These are phyloP conservation scores for Odontophorus gujanensis DNA, from an alignment of 2,113 vertebrate species.

Conservation along the genomic window DNA sequence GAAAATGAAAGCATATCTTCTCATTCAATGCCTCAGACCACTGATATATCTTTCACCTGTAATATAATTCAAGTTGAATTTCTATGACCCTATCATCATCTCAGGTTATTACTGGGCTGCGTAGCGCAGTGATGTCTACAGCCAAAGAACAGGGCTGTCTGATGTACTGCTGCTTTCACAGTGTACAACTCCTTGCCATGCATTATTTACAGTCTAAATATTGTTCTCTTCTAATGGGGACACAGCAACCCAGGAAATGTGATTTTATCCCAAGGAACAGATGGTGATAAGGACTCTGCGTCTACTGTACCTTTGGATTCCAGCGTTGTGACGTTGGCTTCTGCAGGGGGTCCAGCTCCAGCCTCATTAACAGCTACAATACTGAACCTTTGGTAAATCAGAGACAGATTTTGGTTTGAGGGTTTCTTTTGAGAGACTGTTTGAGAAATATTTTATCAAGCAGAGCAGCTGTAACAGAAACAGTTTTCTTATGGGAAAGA, in stretches of 20 bases:
- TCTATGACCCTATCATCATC: not conserved
- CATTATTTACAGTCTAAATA: not conserved
- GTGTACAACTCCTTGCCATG: not conserved
- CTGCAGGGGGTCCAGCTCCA: constrained; percentile 76
- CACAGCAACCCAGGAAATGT: accelerated
- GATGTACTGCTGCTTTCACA: not conserved
- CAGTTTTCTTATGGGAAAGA: not conserved
- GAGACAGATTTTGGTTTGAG: not conserved
- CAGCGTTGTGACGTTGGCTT: constrained; percentile 72
- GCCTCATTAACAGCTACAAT: constrained; percentile 78
- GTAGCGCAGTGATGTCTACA: not conserved
- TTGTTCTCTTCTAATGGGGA: not conserved
- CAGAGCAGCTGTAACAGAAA: not conserved
- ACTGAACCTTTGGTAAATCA: constrained; percentile 73
- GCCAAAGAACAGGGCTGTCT: not conserved
- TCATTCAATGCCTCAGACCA: accelerated
- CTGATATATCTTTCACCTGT: not conserved
- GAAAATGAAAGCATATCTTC: not conserved
- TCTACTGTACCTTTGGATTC: constrained; percentile 64
- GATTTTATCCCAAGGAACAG: not conserved
- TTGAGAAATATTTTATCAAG: not conserved
- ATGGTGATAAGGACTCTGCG: not conserved
- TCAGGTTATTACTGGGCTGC: not conserved
- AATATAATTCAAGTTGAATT: not conserved
- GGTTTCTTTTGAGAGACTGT: not conserved